A percentile compares a stretch with the other conserved stretches of the same genome.
phyloP scores from a whole-genome alignment of 2,113 vertebrate species.

The Xiphias gladius region DNA sequence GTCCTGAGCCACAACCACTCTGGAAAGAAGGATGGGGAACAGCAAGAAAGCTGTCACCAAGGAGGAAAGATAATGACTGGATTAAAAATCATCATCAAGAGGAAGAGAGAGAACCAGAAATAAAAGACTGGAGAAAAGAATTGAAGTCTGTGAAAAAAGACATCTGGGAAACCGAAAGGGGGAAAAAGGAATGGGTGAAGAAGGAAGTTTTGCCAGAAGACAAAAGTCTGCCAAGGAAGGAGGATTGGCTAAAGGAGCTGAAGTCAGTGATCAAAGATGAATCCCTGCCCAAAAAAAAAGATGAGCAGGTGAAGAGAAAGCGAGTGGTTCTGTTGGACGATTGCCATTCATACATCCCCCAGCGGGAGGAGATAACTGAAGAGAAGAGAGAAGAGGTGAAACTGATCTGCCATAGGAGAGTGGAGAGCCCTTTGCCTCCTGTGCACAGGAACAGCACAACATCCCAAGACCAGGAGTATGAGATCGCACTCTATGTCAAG shows the following conservation, averaged over 20 bases:
- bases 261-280: constrained; percentile 72
- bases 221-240: constrained; percentile 7
- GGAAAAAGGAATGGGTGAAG: constrained; percentile 13
- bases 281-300: constrained; percentile 41
- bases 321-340: constrained; percentile 76
- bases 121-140: constrained; percentile 65
- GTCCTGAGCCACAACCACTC: not conserved
- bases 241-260: constrained; percentile 75
- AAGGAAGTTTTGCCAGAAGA: not conserved
- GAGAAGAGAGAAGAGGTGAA: constrained; percentile 52
- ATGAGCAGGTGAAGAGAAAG: constrained; percentile 73
- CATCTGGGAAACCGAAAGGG: constrained; percentile 9
- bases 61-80: constrained; percentile 69
- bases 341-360: constrained; percentile 54
- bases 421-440: constrained; percentile 43
- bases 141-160: constrained; percentile 57
- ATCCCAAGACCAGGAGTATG: constrained; percentile 77
- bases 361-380: constrained; percentile 47
- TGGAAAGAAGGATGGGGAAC: constrained; percentile 29
- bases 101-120: constrained; percentile 20
- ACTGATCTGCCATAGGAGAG: constrained; percentile 46
- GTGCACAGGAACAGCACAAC: constrained; percentile 11
- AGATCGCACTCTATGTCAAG: constrained; percentile 93
- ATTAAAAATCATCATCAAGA: constrained; percentile 49
- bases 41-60: constrained; percentile 18